Evolutionary conservation across 2,888 invertebrate genomes (phyloP).

Genomic region (Netelia inedita): DNA sequence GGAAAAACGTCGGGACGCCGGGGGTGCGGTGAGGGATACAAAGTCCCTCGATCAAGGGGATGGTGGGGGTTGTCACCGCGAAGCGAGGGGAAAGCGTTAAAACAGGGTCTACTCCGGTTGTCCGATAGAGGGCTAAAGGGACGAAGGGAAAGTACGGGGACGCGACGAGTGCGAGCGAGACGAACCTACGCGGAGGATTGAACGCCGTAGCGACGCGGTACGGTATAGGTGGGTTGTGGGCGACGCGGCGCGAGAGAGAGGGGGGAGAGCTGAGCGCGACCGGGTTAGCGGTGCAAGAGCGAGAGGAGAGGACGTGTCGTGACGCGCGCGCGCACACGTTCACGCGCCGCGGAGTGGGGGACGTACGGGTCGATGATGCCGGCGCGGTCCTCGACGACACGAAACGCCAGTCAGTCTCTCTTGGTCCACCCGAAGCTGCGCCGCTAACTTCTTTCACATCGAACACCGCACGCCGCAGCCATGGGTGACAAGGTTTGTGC

Average conservation of each 20-base stretch:
- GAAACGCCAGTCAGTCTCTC: constrained; percentile 86
- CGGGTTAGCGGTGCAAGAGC: constrained; percentile 76
- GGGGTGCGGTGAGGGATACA: constrained; percentile 63
- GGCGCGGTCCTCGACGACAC: constrained; percentile 82
- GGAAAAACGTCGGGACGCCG: constrained; percentile 44
- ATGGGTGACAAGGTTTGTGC: constrained; percentile 85
- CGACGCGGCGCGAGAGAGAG: constrained; percentile 75
- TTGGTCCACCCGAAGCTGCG: constrained; percentile 88
- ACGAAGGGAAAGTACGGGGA: constrained; percentile 47
- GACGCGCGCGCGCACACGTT: constrained; percentile 81
- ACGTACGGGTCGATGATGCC: constrained; percentile 86
- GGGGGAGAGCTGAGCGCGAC: constrained; percentile 76
- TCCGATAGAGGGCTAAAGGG: constrained; percentile 44
- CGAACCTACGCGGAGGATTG: background rate
- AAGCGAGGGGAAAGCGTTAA: constrained; percentile 44
- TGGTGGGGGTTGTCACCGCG: constrained; percentile 37
- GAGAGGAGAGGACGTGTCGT: constrained; percentile 84
- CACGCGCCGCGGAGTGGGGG: constrained; percentile 89
- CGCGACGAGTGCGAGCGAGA: constrained; percentile 57
- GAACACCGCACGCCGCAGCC: constrained; percentile 87
- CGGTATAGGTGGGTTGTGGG: constrained; percentile 52
- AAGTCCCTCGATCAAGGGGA: background rate
- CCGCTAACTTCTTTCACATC: constrained; percentile 87
- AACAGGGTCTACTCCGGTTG: constrained; percentile 10
- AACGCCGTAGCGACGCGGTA: constrained; percentile 45